Base-by-base conservation (phyloP, 2,113 vertebrate species). In the Platysteira castanea region DNA sequence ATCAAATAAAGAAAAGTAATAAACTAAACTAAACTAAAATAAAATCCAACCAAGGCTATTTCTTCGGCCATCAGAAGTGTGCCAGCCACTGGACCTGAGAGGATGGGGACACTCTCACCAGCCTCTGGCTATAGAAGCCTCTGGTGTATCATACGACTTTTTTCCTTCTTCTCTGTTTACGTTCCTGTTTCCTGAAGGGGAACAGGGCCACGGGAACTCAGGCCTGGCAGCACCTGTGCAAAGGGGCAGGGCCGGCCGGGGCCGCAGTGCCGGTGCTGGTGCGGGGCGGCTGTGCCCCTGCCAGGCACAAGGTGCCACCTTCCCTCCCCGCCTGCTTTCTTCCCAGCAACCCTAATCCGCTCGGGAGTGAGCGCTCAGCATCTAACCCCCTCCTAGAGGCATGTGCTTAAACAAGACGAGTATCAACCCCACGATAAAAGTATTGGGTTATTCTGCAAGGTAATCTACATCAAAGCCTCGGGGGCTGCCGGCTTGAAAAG, bases 391-490 rank as follows among this genome's bases (percentile, higher is more conserved):
- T 94, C 83, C 94, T 56, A 83, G 64, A 90, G 95, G 95, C 94
- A 88, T 96, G 96, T 85, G 92, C 96, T 96, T 96, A 86, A 95
- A 95, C 95, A 93, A 88, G 92, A 67, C 70, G 41, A 89, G 61
- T 95, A 97, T 90, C 96, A 96, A 93, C 91, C 71, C 85, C 70
- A 93, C 77, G 96, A 97, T 97, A 96, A 97, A 96, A 97, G 96
- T 96, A 95, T 95, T 96, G 96, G 93, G 93, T 97, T 90, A 91
- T 97, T 97, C 97, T 97, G 94, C 95, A 96, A 88, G 31, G 50
- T 93, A 95, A 96, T 96, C 97, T 97, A 97, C 97, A 97, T 97
- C 95, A 98, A 98, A 98, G 98, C 98, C 96, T 97, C 96, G 76
- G 82, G 97, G 98, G 82, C 93, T 96, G 97, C 95, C 96, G 90